Base-by-base conservation (phyloP, 2,113 vertebrate genomes). In the Myxocyprinus asiaticus region DNA sequence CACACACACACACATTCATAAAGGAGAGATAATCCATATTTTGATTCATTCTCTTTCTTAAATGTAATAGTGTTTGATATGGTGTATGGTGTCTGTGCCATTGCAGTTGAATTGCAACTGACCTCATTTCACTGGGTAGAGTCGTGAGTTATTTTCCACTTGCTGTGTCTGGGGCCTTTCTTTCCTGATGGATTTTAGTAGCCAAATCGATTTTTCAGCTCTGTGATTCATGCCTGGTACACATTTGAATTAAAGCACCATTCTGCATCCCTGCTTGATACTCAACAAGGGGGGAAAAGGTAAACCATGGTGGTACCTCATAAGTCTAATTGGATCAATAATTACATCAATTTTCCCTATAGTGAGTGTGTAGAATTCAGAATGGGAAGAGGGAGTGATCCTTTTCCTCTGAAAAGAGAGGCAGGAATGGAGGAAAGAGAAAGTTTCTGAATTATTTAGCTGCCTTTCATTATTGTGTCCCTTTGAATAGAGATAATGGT, bases 371-470 rank as follows among this genome's bases (percentile, higher is more conserved):
- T 15, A 6, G 55, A 80, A 75, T 75, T 48, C 65, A 75, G 48
- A 50, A 65, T 66, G 62, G 73, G 64, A 61, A 68, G 68, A 17
- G 43, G 7, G 61, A 56, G 10, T 22, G 22, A 62, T 80, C 4
- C 62, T 75, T 62, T 67, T 74, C 11, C 11, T 0, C 56, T 9
- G 9, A 8, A 81, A 75, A 78, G 22, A 66, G 67, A 9, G 69
- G 33, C 22, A 33, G 51, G 14, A 45, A 66, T 15, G 64, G 47
- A 75, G 71, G 12, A 45, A 6, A 9, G 50, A 74, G 71, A 33
- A 80, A 79, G 67, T 76, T 11, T 14, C 67, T 82, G 17, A 79
- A 85, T 82, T 80, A 86, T 85, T 82, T 76, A 82, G 61, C 50
- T 61, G 67, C 12, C 61, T 61, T 64, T 74, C 58, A 51, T 58